phyloP scores from a whole-genome alignment of 1,140 invertebrate genomes.

The Cephus cinctus region DNA sequence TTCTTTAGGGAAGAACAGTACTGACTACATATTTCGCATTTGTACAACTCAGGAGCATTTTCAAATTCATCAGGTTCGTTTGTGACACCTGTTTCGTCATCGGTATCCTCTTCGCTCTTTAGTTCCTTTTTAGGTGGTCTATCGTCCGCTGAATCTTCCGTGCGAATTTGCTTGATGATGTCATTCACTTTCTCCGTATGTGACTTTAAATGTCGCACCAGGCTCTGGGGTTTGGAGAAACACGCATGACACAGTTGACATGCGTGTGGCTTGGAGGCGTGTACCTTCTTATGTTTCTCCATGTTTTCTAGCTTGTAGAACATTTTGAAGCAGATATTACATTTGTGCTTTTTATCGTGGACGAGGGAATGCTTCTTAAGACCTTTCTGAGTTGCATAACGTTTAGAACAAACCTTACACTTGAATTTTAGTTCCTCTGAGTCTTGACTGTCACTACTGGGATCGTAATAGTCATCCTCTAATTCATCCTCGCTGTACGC shows the following conservation, averaged over 20 bases:
- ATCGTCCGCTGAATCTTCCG: constrained; percentile 22
- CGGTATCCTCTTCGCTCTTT: constrained; percentile 15
- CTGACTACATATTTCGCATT: constrained; percentile 48
- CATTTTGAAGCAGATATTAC: constrained; percentile 43
- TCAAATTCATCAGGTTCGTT: constrained; percentile 40
- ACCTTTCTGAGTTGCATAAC: constrained; percentile 43
- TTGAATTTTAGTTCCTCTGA: constrained; percentile 38
- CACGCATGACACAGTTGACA: constrained; percentile 40
- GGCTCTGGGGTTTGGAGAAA: constrained; percentile 38
- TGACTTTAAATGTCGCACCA: constrained; percentile 38
- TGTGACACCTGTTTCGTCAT: constrained; percentile 1
- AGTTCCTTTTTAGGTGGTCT: constrained; percentile 23
- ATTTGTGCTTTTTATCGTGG: constrained; percentile 47
- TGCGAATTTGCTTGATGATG: constrained; percentile 26
- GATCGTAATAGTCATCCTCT: constrained; percentile 36
- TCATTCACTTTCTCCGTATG: constrained; percentile 36
- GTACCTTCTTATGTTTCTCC: constrained; percentile 44
- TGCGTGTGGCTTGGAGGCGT: constrained; percentile 40
- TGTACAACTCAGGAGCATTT: constrained; percentile 45
- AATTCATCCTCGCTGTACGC: constrained; percentile 35
- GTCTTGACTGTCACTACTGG: constrained; percentile 32
- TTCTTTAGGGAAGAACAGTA: constrained; percentile 51
- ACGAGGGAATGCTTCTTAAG: constrained; percentile 47
- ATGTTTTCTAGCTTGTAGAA: constrained; percentile 48
- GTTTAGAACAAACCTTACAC: constrained; percentile 45